Percentiles rank a stretch among this genome's conserved stretches.
Evolutionary conservation across 2,888 invertebrate genomes (phyloP).

Genomic region (Pemphredon lugubris): DNA sequence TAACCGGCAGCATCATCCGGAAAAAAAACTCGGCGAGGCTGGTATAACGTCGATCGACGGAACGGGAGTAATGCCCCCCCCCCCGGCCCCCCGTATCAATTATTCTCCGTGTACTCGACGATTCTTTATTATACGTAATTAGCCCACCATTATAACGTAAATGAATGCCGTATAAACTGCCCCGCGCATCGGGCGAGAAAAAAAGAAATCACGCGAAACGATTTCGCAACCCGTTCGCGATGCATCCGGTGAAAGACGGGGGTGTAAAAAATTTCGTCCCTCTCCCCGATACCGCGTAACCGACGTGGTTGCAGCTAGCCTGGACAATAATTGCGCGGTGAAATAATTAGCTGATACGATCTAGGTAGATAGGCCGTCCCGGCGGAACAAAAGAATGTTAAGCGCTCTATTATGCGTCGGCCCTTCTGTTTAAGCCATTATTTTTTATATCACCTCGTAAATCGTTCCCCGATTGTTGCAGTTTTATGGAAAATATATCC

Average conservation of each 20-base stretch:
- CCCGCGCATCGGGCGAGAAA: slow-evolving; percentile 20
- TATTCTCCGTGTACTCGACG: too few species aligned
- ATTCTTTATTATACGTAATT: too few species aligned
- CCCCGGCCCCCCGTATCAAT: too few species aligned
- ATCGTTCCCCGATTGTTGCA: slow-evolving; percentile 48
- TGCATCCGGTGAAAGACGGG: slow-evolving; percentile 25
- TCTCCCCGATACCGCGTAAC: neutral
- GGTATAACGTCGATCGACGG: too few species aligned
- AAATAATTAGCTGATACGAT: slow-evolving; percentile 73
- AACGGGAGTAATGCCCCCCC: too few species aligned
- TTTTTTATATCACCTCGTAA: slow-evolving; percentile 62
- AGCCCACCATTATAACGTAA: slow-evolving; percentile 20
- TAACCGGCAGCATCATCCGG: too few species aligned
- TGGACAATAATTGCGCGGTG: slow-evolving; percentile 67
- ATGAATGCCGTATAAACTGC: too few species aligned
- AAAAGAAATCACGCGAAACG: slow-evolving; percentile 50
- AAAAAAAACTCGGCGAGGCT: too few species aligned
- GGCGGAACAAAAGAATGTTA: slow-evolving; percentile 71
- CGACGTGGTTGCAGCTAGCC: neutral
- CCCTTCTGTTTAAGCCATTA: slow-evolving; percentile 64
- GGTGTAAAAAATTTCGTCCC: slow-evolving; percentile 55
- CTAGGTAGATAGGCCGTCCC: slow-evolving; percentile 63
- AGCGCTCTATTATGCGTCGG: slow-evolving; percentile 65
- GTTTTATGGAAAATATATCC: slow-evolving; percentile 26
- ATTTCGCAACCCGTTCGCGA: slow-evolving; percentile 58